Evolutionary conservation across 2,888 invertebrate species (phyloP).

Genomic region (Acrocyrtus sp.): DNA sequence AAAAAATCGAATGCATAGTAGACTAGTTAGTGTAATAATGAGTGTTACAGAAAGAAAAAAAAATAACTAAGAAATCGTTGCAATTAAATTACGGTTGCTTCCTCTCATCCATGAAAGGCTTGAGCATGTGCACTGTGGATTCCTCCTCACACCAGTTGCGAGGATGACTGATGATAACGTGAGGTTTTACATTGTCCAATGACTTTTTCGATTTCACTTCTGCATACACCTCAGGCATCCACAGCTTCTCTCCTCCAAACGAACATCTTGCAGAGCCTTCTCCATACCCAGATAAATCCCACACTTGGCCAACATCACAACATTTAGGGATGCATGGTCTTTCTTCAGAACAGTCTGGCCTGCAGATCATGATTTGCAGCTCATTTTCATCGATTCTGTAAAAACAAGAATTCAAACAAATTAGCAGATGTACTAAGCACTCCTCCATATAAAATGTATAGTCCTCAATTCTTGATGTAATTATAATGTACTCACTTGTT

Average conservation of each 20-base stretch:
- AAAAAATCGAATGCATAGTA: no score
- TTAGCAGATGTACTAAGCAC: neutral
- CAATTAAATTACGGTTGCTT: constrained; percentile 36
- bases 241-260: constrained; percentile 39
- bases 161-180: constrained; percentile 54
- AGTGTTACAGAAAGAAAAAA: neutral
- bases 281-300: constrained; percentile 52
- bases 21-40: neutral
- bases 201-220: constrained; percentile 23
- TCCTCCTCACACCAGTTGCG: constrained; percentile 46
- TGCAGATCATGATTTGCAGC: constrained; percentile 44
- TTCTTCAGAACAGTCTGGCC: constrained; percentile 54
- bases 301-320: constrained; percentile 59
- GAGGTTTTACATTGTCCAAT: constrained; percentile 36
- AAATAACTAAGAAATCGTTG: neutral
- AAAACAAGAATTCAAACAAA: no score
- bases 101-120: constrained; percentile 29
- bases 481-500: constrained; percentile 36
- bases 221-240: constrained; percentile 54
- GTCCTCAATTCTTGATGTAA: constrained; percentile 10
- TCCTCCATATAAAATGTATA: neutral
- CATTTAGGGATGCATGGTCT: constrained; percentile 61
- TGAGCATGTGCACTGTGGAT: constrained; percentile 24
- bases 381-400: constrained; percentile 29
- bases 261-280: constrained; percentile 46